Evolutionary conservation across 2,888 invertebrate species (phyloP).

Genomic region (Agrotis puta): DNA sequence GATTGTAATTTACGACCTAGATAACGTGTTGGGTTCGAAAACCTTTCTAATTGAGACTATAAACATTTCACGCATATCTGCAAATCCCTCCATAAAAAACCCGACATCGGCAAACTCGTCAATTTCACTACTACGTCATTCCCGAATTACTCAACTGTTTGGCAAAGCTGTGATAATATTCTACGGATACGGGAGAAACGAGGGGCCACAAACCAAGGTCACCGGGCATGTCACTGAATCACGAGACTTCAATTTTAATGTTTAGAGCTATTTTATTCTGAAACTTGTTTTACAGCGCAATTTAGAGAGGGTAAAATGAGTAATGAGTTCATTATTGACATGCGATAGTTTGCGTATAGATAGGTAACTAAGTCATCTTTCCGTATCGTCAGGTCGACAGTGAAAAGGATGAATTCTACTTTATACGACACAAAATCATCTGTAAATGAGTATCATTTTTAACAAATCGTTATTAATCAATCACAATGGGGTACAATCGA

Average conservation of each 20-base stretch:
- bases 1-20: background rate
- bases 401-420: background rate
- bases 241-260: background rate
- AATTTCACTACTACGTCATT: background rate
- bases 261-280: background rate
- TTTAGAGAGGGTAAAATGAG: background rate
- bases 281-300: background rate
- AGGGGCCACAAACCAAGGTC: constrained; percentile 6
- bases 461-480: background rate
- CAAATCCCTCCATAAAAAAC: background rate
- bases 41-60: background rate
- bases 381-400: too few species aligned
- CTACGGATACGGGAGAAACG: background rate
- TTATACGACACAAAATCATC: background rate
- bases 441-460: too few species aligned
- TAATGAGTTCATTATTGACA: too few species aligned
- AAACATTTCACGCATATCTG: background rate
- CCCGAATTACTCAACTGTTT: background rate
- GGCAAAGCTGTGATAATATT: constrained; percentile 3
- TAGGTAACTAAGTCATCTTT: too few species aligned
- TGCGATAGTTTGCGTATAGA: too few species aligned
- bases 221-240: background rate
- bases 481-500: too few species aligned
- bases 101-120: too few species aligned
- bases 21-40: background rate